Percentiles rank a stretch among this genome's conserved stretches.
Evolutionary conservation across 2,797 vertebrate genomes (phyloP).

Genomic region (Schizothorax lantsangensis): DNA sequence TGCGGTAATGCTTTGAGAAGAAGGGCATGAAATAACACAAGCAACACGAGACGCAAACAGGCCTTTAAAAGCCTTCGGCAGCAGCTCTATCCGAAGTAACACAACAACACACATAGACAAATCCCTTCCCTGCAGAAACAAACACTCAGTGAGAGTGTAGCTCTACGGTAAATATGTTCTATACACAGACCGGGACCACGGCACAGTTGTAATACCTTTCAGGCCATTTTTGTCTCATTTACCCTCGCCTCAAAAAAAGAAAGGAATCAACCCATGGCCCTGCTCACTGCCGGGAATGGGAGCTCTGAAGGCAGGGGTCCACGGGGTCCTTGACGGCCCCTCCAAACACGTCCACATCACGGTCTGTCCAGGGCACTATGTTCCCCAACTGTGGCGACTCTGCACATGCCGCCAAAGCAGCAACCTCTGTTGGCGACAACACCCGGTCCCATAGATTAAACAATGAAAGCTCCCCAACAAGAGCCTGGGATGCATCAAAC

Average conservation of each 20-base stretch:
- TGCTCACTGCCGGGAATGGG: slow-evolving; percentile 75
- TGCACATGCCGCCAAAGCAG: slow-evolving; percentile 89
- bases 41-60: slow-evolving; percentile 38
- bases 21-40: slow-evolving; percentile 14
- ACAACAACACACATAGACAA: slow-evolving; percentile 32
- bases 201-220: slow-evolving; percentile 9
- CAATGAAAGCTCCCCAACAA: slow-evolving; percentile 93
- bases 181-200: neutral
- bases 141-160: slow-evolving; percentile 24
- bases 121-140: slow-evolving; percentile 27
- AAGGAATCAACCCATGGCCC: neutral
- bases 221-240: neutral
- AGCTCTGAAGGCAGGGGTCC: slow-evolving; percentile 79
- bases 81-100: slow-evolving; percentile 20
- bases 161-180: slow-evolving; percentile 44
- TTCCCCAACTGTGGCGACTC: slow-evolving; percentile 83
- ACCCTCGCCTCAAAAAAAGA: neutral
- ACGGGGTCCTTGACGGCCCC: slow-evolving; percentile 87
- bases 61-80: slow-evolving; percentile 48
- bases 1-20: slow-evolving; percentile 15
- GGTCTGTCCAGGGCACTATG: slow-evolving; percentile 92
- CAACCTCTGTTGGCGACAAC: slow-evolving; percentile 85
- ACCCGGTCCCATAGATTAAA: slow-evolving; percentile 94
- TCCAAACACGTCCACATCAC: slow-evolving; percentile 90
- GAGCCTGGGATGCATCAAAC: slow-evolving; percentile 95